Base-by-base conservation (phyloP, 2,888 invertebrate genomes). In the Erannis defoliaria region DNA sequence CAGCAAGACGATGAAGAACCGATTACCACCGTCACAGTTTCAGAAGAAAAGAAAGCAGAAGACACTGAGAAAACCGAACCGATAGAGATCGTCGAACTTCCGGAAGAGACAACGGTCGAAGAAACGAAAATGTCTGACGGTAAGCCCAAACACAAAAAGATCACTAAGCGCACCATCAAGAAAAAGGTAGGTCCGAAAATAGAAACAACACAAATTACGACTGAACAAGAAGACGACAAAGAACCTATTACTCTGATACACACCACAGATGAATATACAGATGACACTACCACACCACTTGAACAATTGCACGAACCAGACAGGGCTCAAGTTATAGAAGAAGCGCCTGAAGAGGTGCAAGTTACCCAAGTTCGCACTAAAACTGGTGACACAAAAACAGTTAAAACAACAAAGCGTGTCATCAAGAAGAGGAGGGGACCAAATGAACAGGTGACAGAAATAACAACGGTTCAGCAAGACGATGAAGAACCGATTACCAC, bases 121-220 rank as follows among this genome's bases (percentile, higher is more conserved):
- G 63, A 74, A 62, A 38, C 63, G n/a, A 8, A 48, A n/a, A 56
- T 70, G 0, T 70, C 78, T n/a, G 74, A 83, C 60, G 72, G 81
- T 68, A 80, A 76, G 80, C 68, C 68, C 38, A 70, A 74, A 81
- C 40, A 80, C 38, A 77, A 56, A 55, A 67, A 67, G 76, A 69
- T 26, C 1, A 64, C 64, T 0, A 71, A 69, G 62, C 74, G 73
- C 4, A 63, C 74, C 29, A 71, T 78, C 29, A 94, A 88, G 67
- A 89, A 89, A 48, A 71, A 78, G 55, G 62, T 84, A 50, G 76
- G 73, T 1, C 68, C 67, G 23, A 76, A 61, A 65, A 60, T 57
- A 71, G 78, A 62, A 80, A 78, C 88, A 19, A 90, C 93, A 1
- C 88, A 88, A 75, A 88, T 87, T 31, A 79, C 86, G 2, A 93